Evolutionary conservation across 2,797 vertebrate species (phyloP).

Genomic region (Enteromius thamalakanensis): DNA sequence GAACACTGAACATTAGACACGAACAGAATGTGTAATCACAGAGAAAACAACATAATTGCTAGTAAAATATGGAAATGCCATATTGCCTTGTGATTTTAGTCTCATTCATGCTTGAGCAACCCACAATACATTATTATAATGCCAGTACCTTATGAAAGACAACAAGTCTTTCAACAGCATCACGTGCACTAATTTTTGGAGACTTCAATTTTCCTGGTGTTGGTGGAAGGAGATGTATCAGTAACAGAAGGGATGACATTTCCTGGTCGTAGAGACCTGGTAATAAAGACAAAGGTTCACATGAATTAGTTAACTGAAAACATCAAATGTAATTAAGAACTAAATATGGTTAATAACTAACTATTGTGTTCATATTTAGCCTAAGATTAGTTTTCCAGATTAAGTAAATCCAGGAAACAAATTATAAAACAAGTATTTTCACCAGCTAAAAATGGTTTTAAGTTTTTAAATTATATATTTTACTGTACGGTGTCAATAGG

Average conservation of each 20-base stretch:
- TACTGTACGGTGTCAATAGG: no score
- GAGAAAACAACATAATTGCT: conserved; percentile 26
- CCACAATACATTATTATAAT: no score
- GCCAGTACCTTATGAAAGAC: neutral
- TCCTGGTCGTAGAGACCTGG: neutral
- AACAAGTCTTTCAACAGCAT: conserved; percentile 8
- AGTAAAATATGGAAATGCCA: no score
- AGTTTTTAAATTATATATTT: no score
- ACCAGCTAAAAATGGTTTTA: no score
- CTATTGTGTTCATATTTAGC: neutral
- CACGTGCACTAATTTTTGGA: neutral
- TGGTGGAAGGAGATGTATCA: conserved; percentile 15
- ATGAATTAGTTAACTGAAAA: no score
- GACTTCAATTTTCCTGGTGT: neutral
- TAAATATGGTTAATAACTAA: no score
- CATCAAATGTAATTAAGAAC: neutral
- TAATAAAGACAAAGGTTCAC: no score
- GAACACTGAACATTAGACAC: conserved; percentile 36
- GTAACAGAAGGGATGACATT: neutral
- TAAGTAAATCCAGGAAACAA: neutral
- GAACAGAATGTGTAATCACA: conserved; percentile 20
- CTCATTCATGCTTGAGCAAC: no score
- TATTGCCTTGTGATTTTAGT: no score
- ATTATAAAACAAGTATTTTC: no score
- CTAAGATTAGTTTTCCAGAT: neutral